Conservation (phyloP, 2,797 vertebrate genomes). For the Cephalopachus bancanus region DNA sequence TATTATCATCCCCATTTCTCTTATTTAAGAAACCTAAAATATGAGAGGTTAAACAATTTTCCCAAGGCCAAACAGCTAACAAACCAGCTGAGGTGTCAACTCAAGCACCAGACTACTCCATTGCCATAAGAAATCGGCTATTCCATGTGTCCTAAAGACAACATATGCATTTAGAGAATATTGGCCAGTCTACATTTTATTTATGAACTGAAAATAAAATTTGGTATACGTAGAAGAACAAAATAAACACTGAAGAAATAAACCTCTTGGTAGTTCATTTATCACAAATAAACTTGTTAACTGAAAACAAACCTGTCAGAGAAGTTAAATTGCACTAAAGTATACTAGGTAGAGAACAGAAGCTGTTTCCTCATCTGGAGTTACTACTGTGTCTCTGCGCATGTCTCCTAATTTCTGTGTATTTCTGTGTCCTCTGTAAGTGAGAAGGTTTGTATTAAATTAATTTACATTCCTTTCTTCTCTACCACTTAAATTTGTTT, state of each 20-base stretch:
- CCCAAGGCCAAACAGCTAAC: background rate
- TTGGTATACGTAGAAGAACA: background rate
- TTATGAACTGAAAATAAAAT: slow-evolving; percentile 30
- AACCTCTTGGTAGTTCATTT: background rate
- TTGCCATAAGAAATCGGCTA: background rate
- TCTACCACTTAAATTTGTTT: background rate
- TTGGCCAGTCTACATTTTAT: background rate
- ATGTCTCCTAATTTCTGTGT: background rate
- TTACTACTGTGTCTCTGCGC: background rate
- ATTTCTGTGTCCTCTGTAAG: background rate
- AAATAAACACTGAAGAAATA: background rate
- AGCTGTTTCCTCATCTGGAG: background rate
- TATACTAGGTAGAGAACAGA: background rate
- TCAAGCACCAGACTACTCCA: background rate
- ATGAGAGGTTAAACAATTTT: background rate
- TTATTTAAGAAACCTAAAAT: background rate
- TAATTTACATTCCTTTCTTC: background rate
- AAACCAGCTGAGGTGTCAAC: background rate
- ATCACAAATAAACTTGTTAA: background rate
- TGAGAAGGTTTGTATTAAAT: background rate
- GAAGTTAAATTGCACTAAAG: background rate
- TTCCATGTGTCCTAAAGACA: background rate
- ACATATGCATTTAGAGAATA: background rate
- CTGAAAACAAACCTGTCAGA: background rate
- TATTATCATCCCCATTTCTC: background rate